These are phyloP conservation scores for Lissonota sp. DNA, from an alignment of 2,888 invertebrate genomes.

Conservation along the genomic window DNA sequence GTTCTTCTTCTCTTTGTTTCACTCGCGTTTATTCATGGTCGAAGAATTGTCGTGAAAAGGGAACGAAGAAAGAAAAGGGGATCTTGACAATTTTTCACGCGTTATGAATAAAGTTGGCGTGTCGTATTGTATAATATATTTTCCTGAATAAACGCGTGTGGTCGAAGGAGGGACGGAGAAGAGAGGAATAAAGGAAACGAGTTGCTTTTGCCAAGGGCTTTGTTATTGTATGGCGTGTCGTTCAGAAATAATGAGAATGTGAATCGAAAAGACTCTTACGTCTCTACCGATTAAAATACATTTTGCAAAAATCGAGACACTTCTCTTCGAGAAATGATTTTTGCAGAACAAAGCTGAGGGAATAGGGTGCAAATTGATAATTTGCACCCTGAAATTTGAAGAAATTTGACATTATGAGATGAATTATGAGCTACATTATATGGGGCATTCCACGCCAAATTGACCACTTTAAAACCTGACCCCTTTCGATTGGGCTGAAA, in stretches of 20 bases:
- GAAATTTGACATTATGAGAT: too few species aligned
- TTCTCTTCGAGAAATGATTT: too few species aligned
- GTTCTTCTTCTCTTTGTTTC: too few species aligned
- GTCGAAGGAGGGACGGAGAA: not conserved
- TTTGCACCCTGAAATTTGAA: too few species aligned
- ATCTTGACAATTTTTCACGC: conserved; percentile 37
- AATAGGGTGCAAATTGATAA: too few species aligned
- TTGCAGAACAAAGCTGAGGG: too few species aligned
- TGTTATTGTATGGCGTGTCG: conserved; percentile 45
- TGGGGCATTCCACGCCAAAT: too few species aligned
- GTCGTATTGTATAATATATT: conserved; percentile 32
- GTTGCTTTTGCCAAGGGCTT: conserved; percentile 13
- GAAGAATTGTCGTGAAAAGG: not conserved
- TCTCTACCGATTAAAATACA: too few species aligned
- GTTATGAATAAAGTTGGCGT: conserved; percentile 28
- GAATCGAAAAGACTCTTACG: not conserved
- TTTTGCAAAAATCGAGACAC: too few species aligned
- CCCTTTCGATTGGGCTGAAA: too few species aligned
- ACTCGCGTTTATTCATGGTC: not conserved
- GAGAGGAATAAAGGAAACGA: not conserved
- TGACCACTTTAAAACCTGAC: too few species aligned
- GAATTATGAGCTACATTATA: too few species aligned
- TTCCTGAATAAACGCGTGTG: conserved; percentile 4
- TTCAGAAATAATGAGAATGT: conserved; percentile 46
- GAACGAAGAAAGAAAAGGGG: conserved; percentile 12